Evolutionary conservation across 2,113 vertebrate genomes (phyloP), one percentile per base, ranked within the genome.

Genomic region (Pongo abelii): DNA sequence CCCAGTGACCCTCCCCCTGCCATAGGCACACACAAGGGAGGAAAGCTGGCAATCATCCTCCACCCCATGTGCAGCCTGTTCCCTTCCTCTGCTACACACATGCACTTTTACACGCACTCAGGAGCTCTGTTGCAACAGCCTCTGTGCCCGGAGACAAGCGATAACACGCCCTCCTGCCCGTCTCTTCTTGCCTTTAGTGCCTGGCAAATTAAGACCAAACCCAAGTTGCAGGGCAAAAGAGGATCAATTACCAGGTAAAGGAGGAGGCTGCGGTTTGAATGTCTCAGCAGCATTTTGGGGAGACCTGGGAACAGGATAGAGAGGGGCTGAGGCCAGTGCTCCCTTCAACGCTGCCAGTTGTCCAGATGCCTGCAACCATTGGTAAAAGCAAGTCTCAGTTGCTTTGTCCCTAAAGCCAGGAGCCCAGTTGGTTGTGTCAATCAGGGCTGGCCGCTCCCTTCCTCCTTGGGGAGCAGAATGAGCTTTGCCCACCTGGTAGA

Each of bases 171-270:
- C 0, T 0, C 72, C 97, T 84, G 98, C 98, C 98, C 84, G 98
- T 96, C 98, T 96, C 92, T 95, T 98, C 98, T 98, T 98, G 98
- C 98, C 98, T 92, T 94, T 92, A 94, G 96, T 98, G 94, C 94
- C 98, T 98, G 98, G 98, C 98, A 98, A 98, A 98, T 98, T 96
- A 97, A 98, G 98, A 98, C 98, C 98, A 98, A 96, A 96, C 97
- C 98, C 98, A 98, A 91, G 98, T 98, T 98, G 97, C 97, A 98
- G 98, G 98, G 98, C 97, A 98, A 95, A 96, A 98, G 97, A 97
- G 94, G 97, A 98, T 97, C 96, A 97, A 69, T 91, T 98, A 98
- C 96, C 95, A 98, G 93, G 97, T 92, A 97, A 96, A 98, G 93
- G 96, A 97, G 91, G 96, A 95, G 97, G 93, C 94, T 83, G 95